phyloP scores from a whole-genome alignment of 2,113 vertebrate genomes.

The Astur gentilis region DNA sequence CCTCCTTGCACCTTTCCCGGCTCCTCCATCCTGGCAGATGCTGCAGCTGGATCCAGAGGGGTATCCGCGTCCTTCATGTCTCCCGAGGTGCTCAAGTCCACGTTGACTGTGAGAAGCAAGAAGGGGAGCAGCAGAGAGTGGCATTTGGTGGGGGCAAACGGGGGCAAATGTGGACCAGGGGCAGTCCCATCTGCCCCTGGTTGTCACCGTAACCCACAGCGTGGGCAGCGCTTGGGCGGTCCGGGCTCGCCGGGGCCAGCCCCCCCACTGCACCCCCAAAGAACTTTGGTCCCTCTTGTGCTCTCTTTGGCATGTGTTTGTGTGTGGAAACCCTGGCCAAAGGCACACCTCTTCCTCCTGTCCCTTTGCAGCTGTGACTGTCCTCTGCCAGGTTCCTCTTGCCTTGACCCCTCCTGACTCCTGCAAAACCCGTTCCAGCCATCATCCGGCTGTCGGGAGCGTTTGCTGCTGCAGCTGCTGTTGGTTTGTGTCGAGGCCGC shows the following conservation, averaged over 20 bases:
- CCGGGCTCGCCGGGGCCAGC: not conserved
- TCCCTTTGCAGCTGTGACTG: not conserved
- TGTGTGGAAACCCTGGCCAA: not conserved
- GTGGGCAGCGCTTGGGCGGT: accelerated
- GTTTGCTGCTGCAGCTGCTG: not conserved
- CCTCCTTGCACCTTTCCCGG: accelerated
- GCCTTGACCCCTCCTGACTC: not conserved
- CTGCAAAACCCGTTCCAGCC: not conserved
- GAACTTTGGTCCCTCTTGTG: not conserved
- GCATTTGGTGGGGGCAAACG: not conserved
- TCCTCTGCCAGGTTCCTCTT: not conserved
- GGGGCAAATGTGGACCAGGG: accelerated
- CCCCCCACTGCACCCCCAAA: not conserved
- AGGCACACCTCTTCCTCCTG: not conserved
- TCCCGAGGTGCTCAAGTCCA: not conserved
- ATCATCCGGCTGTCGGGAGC: not conserved
- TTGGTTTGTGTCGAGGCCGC: not conserved
- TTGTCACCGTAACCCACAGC: accelerated
- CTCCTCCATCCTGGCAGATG: not conserved
- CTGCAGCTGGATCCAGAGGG: not conserved
- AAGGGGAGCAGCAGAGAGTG: not conserved
- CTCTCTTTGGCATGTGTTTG: not conserved
- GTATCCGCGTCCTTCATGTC: accelerated
- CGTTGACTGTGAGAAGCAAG: accelerated
- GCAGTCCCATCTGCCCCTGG: accelerated